phyloP scores from a whole-genome alignment of 2,888 invertebrate genomes.

The Crioceris asparagi region DNA sequence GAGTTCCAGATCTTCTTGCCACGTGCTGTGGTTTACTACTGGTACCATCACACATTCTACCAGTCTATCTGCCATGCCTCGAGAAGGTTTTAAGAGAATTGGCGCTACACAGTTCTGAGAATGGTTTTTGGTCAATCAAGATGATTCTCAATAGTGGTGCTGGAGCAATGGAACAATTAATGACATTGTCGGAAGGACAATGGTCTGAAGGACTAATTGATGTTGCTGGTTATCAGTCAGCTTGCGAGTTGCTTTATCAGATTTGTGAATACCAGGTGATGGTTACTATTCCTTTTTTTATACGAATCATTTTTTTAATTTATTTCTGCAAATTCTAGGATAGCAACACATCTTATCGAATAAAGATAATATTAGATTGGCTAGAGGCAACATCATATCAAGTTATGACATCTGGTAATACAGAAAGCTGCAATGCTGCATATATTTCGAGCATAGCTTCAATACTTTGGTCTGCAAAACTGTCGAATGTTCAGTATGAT shows the following conservation, averaged over 20 bases:
- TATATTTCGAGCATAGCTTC: slow-evolving; percentile 72
- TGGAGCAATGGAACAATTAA: slow-evolving; percentile 32
- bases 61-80: slow-evolving; percentile 51
- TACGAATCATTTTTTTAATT: background rate
- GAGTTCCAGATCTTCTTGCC: slow-evolving; percentile 54
- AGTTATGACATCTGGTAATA: slow-evolving; percentile 33
- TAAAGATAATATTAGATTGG: slow-evolving; percentile 64
- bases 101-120: slow-evolving; percentile 52
- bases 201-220: slow-evolving; percentile 33
- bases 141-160: slow-evolving; percentile 48
- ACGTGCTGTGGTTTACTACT: slow-evolving; percentile 62
- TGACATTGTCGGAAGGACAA: slow-evolving; percentile 27
- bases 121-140: slow-evolving; percentile 47
- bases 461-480: slow-evolving; percentile 65
- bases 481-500: slow-evolving; percentile 50
- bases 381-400: slow-evolving; percentile 47
- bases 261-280: slow-evolving; percentile 50
- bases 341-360: slow-evolving; percentile 47
- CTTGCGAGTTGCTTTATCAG: slow-evolving; percentile 72
- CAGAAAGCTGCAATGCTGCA: slow-evolving; percentile 40
- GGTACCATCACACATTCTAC: slow-evolving; percentile 52
- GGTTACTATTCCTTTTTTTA: background rate
- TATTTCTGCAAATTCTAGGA: slow-evolving; percentile 34
- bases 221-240: slow-evolving; percentile 44
- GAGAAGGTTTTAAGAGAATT: slow-evolving; percentile 60